Percentiles rank a stretch among this genome's conserved stretches.
phyloP scores from a whole-genome alignment of 2,888 invertebrate genomes.

The Polia nebulosa region DNA sequence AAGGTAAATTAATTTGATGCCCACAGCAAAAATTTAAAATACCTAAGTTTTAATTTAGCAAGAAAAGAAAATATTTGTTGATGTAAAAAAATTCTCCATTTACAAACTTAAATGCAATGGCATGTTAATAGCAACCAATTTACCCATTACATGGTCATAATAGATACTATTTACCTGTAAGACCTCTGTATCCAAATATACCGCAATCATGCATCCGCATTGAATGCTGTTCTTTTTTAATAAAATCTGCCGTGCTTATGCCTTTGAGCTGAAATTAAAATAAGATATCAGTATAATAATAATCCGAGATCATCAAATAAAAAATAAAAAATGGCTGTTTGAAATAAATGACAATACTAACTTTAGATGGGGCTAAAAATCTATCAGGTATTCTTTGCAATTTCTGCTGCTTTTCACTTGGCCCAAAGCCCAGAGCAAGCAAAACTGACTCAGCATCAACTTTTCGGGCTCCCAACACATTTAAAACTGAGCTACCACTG shows the following conservation, averaged over 20 bases:
- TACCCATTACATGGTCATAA: neutral
- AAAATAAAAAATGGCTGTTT: no score
- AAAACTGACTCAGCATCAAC: conserved; percentile 97
- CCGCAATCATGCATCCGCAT: conserved; percentile 94
- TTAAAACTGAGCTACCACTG: conserved; percentile 95
- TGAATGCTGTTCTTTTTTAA: conserved; percentile 94
- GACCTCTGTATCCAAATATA: conserved; percentile 94
- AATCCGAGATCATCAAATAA: no score
- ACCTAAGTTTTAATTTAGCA: neutral
- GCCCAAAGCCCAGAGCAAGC: conserved; percentile 95
- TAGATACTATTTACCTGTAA: conserved; percentile 91
- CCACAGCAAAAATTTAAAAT: conserved; percentile 7
- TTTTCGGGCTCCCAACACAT: conserved; percentile 95
- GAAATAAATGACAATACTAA: conserved; percentile 78
- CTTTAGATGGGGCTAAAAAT: conserved; percentile 96
- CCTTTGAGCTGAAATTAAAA: conserved; percentile 91
- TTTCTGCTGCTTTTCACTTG: conserved; percentile 92
- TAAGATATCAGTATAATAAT: neutral
- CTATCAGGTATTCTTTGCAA: conserved; percentile 95
- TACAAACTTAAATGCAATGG: neutral
- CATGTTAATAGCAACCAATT: conserved; percentile 32
- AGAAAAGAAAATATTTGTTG: neutral
- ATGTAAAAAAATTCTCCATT: conserved; percentile 28
- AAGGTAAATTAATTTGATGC: no score
- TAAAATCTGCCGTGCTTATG: conserved; percentile 94